Evolutionary conservation across 2,113 vertebrate genomes (phyloP), one percentile per base, ranked within the genome.

Genomic region (Cynoglossus semilaevis): DNA sequence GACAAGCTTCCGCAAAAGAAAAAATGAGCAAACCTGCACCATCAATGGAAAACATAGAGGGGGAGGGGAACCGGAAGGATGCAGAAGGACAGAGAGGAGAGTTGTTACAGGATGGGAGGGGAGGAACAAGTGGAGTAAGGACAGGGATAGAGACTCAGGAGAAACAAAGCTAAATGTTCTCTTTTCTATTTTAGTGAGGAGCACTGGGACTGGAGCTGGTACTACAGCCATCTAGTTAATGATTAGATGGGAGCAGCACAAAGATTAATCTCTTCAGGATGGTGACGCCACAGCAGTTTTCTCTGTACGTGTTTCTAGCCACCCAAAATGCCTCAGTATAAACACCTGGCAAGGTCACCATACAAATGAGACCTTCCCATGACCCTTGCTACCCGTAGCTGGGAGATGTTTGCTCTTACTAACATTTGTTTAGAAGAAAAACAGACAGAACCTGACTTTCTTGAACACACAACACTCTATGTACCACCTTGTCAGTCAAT

Each of bases 21-120:
- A 70, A 47, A 70, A 57, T 76, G 61, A 74, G 52, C 61, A 78
- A 80, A 84, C 65, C 77, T 84, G 78, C 53, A 63, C 78, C 74
- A 82, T 87, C 84, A 85, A 87, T 85, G 81, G 83, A 85, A 80
- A 77, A 81, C 64, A 29, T 15, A 48, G 60, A 72, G 73, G 83
- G 81, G 85, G 81, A 77, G 70, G 80, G 80, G 76, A 74, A 80
- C 70, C 69, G 72, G 81, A 85, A 84, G 81, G 84, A 87, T 86
- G 84, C 79, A 83, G 84, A 85, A 84, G 84, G 84, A 85, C 82
- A 84, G 77, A 86, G 73, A 85, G 83, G 84, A 86, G 87, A 85
- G 76, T 58, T 76, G 59, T 72, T 63, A 76, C 73, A 55, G 76
- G 76, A 79, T 69, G 76, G 74, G 81, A 84, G 81, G 78, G 81